Base-by-base conservation (phyloP, 2,797 vertebrate genomes). In the Pseudochaenichthys georgianus region DNA sequence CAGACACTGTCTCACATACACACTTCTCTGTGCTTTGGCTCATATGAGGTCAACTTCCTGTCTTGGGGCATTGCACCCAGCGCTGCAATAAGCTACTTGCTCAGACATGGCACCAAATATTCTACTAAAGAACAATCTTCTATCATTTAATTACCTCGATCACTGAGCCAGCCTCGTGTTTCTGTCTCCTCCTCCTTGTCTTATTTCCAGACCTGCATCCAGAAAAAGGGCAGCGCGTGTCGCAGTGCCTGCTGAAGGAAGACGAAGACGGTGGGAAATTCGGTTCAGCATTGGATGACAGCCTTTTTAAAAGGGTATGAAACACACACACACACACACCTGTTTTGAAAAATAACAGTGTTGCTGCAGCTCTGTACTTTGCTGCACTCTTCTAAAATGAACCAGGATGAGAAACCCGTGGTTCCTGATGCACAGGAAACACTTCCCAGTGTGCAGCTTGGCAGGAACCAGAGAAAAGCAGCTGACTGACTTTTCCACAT, bases 241-340 rank as follows among this genome's bases (percentile, higher is more conserved):
- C 95, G 2, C 85, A 89, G 50, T 82, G 86, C 75, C 58, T 86
- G 82, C 77, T 93, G 62, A 91, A 94, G 76, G 77, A 81, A 53
- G 94, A 90, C 34, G 88, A 93, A 0, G 93, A 95, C 67, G 69
- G 95, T 72, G 92, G 91, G 23, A 73, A 60, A 7, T 88, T 89
- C 54, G 47, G 85, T 51, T 54, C 82, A 28, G 91, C 94, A 70
- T 90, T 91, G n/a, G 93, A 95, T 52, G 94, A 96, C 68, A 65
- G 91, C 46, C 77, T 95, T 76, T 96, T 97, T 83, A 91, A 94
- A 84, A 96, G 96, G 96, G 96, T 97, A 94, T 4, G 3, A 73
- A 28, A 19, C 19, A 51, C 16, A 34, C 51, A 23, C 53, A 68
- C 51, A 31, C 55, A 23, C 42, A 60, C 54, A 65, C 9, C 51